A percentile compares a stretch with the other conserved stretches of the same genome.
These are phyloP conservation scores for Cheilosia pagana DNA, from an alignment of 2,888 invertebrate genomes.

Conservation along the genomic window DNA sequence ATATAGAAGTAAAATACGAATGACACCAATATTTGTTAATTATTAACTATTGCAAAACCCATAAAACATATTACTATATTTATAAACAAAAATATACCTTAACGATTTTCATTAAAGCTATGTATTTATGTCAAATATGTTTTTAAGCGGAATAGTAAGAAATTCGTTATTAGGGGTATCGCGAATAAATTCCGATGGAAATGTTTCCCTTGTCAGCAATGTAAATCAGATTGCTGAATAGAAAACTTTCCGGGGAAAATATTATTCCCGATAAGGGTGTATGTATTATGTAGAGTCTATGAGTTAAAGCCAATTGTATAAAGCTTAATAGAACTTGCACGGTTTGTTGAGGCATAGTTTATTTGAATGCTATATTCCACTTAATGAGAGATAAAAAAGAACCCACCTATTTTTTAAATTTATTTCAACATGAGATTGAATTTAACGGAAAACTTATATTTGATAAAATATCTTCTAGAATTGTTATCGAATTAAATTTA, in stretches of 20 bases:
- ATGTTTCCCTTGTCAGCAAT: too few species aligned
- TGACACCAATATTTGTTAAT: conserved; percentile 54
- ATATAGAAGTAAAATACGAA: conserved; percentile 17
- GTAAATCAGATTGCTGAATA: too few species aligned
- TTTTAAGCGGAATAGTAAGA: conserved; percentile 24
- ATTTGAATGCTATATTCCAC: conserved; percentile 49
- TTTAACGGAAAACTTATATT: conserved; percentile 35
- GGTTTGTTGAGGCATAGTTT: conserved; percentile 19
- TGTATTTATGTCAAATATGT: conserved; percentile 32
- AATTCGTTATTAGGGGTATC: too few species aligned
- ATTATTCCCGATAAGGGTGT: too few species aligned
- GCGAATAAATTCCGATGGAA: too few species aligned
- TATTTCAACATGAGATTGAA: conserved; percentile 57
- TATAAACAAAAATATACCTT: conserved; percentile 38
- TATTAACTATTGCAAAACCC: conserved; percentile 44
- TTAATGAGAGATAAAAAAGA: conserved; percentile 54
- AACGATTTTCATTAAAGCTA: conserved; percentile 26
- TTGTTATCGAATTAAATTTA: conserved; percentile 39
- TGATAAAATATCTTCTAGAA: conserved; percentile 37
- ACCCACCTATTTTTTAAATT: conserved; percentile 71
- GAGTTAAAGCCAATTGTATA: conserved; percentile 45
- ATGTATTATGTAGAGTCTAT: conserved; percentile 29
- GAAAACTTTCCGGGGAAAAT: too few species aligned
- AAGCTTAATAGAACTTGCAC: conserved; percentile 51
- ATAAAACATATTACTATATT: conserved; percentile 49